Base-by-base conservation (phyloP, 2,888 invertebrate species). In the Hyposoter dolosus region DNA sequence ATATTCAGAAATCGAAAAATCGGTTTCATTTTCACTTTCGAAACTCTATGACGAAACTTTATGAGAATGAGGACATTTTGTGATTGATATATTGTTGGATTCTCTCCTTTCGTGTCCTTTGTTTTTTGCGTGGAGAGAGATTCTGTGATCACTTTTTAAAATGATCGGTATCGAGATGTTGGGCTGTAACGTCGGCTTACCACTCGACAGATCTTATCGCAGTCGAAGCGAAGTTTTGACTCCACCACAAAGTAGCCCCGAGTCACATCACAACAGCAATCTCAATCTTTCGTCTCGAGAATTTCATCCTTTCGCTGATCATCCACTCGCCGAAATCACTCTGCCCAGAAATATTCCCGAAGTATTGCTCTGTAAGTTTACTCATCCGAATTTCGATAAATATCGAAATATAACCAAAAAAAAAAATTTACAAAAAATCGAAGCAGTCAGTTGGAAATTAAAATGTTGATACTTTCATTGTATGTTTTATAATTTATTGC, bases 231-330 rank as follows among this genome's bases (percentile, higher is more conserved):
- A 93, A 19, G 90, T 92, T 65, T 85, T 94, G 32, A 94, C 94
- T 72, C 93, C 94, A 47, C 94, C 94, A 1, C 94, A 94, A 78
- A 94, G 94, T 84, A 94, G 94, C 82, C 94, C 94, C 3, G 94
- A 94, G 88, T 92, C 93, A 9, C 93, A 91, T 63, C 88, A 88
- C 84, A 82, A 86, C 45, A 88, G 85, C 79, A 89, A 90, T 66
- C 71, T 83, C n/a, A 89, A 87, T 85, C 45, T 68, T 3, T 81
- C 80, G 65, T 65, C 82, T 10, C 66, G 81, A 82, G 84, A 88
- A 53, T 92, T 91, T 91, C 92, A 92, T 82, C 91, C 92, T 28
- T 87, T 93, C 56, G 85, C 76, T 43, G 92, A 93, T 82, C 90
- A 91, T 75, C 89, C 92, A 10, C 89, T 91, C 50, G 88, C 90